A percentile compares a stretch with the other conserved stretches of the same genome.
Evolutionary conservation across 2,888 invertebrate species (phyloP).

Genomic region (Exocentrus adspersus): DNA sequence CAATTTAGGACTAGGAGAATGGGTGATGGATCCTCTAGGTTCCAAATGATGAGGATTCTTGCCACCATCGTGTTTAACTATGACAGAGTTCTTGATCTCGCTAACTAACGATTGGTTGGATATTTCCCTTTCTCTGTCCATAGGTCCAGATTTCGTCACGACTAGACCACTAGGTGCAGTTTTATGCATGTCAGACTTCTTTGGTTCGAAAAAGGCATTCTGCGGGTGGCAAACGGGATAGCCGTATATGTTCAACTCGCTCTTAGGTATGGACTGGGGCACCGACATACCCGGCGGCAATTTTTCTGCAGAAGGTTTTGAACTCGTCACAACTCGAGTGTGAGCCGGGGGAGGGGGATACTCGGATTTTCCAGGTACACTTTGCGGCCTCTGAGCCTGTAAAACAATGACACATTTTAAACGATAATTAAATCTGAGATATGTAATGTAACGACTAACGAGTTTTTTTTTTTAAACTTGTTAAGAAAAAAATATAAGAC

Average conservation of each 20-base stretch:
- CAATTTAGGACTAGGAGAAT: conserved; percentile 70
- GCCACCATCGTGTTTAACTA: conserved; percentile 80
- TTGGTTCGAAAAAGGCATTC: conserved; percentile 66
- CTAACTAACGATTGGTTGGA: conserved; percentile 76
- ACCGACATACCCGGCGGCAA: too few relatives aligned
- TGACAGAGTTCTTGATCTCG: conserved; percentile 80
- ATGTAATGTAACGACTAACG: too few relatives aligned
- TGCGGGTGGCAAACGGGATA: conserved; percentile 69
- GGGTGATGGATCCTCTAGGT: conserved; percentile 64
- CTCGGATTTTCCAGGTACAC: conserved; percentile 62
- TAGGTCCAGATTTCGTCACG: conserved; percentile 58
- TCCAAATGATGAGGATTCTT: conserved; percentile 71
- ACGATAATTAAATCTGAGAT: too few relatives aligned
- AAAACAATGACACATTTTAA: conserved; percentile 22
- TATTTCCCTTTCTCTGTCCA: conserved; percentile 63
- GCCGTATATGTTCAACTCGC: conserved; percentile 76
- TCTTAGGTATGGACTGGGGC: conserved; percentile 62
- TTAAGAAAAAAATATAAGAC: conserved; percentile 3
- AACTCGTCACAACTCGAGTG: conserved; percentile 53
- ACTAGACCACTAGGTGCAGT: conserved; percentile 49
- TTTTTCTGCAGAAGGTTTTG: conserved; percentile 54
- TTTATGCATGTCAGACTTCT: conserved; percentile 68
- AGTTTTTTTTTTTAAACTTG: too few relatives aligned
- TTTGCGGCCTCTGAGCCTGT: conserved; percentile 57
- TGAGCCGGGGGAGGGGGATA: conserved; percentile 66